Evolutionary conservation across 1,140 invertebrate genomes (phyloP).

Genomic region (Magallana angulata): DNA sequence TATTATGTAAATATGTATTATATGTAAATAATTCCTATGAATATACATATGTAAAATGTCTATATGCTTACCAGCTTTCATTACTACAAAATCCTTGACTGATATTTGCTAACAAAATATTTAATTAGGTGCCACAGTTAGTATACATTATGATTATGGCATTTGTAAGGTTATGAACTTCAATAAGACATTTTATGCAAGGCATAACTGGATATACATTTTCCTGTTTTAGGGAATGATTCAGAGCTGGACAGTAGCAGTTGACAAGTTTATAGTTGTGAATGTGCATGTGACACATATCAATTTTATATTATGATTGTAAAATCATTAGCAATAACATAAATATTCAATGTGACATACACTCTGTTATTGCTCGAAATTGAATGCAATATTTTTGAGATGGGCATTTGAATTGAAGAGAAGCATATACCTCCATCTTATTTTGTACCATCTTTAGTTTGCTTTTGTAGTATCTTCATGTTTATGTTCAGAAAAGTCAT

Average conservation of each 20-base stretch:
- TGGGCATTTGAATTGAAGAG: constrained; percentile 6
- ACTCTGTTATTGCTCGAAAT: neutral
- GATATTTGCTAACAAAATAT: no score
- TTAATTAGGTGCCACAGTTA: no score
- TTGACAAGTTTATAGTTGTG: neutral
- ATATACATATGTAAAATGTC: no score
- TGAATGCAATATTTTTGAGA: constrained; percentile 33
- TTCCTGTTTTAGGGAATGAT: neutral
- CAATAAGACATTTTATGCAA: neutral
- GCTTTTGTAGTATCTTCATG: no score
- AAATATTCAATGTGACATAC: no score
- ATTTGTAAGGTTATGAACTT: neutral
- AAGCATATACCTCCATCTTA: constrained; percentile 11
- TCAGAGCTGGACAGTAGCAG: neutral
- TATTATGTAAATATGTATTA: no score
- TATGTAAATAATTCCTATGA: no score
- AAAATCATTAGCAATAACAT: no score
- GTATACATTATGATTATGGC: no score
- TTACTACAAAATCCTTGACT: no score
- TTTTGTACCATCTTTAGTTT: neutral
- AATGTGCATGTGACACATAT: neutral
- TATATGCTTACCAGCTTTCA: no score
- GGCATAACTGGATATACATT: neutral
- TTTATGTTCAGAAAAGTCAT: no score
- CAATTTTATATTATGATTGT: neutral